Conservation (phyloP, 2,113 vertebrate species). For the Myrmecobius fasciatus region DNA sequence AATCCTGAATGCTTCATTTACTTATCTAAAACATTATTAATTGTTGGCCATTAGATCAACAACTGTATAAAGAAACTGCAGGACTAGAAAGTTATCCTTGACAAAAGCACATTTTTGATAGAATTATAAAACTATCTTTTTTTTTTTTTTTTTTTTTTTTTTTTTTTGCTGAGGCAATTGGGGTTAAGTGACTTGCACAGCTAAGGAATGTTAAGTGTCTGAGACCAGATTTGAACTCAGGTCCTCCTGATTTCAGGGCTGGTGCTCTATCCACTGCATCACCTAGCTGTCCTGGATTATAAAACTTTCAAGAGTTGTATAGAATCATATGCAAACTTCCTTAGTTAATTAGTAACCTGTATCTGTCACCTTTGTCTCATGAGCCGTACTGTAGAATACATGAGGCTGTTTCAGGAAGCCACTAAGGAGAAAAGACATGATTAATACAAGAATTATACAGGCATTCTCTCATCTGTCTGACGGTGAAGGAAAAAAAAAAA, state of each 20-base stretch:
- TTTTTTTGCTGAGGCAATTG: too few relatives aligned
- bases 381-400: background rate
- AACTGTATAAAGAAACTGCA: slow-evolving; percentile 4
- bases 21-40: slow-evolving; percentile 9
- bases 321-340: slow-evolving; percentile 20
- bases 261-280: too few relatives aligned
- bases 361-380: background rate
- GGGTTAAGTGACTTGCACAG: too few relatives aligned
- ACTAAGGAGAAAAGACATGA: slow-evolving; percentile 18
- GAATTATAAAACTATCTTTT: slow-evolving; percentile 40
- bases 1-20: background rate
- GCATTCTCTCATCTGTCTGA: background rate
- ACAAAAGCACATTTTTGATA: slow-evolving; percentile 7
- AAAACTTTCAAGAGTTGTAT: slow-evolving; percentile 8
- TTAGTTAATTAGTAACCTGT: background rate
- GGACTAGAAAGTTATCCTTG: background rate
- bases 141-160: too few relatives aligned
- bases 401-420: slow-evolving; percentile 1
- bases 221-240: too few relatives aligned
- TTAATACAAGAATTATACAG: slow-evolving; percentile 15
- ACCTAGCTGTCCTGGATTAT: too few relatives aligned
- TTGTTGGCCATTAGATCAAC: slow-evolving; percentile 11
- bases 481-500: background rate
- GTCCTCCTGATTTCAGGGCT: too few relatives aligned
- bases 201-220: too few relatives aligned